A percentile compares a stretch with the other conserved stretches of the same genome.
Conservation (phyloP, 2,113 vertebrate species). For the Bujurquina vittata region DNA sequence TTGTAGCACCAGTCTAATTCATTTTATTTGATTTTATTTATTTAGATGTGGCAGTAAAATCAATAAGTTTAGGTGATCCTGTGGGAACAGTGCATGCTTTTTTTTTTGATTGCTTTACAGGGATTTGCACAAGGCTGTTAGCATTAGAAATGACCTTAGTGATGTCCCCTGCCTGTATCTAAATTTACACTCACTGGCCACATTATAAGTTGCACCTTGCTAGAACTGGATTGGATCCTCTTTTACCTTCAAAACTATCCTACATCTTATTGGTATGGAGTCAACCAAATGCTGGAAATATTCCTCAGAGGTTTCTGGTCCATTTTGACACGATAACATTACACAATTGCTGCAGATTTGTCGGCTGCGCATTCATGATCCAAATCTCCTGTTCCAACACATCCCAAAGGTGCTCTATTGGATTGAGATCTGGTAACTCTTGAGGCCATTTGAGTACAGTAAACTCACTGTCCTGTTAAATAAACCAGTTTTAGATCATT, state of each 20-base stretch:
- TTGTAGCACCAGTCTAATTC: background rate
- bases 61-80: background rate
- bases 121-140: background rate
- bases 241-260: background rate
- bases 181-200: background rate
- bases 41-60: background rate
- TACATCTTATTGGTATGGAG: background rate
- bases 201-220: background rate
- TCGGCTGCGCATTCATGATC: no score
- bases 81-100: background rate
- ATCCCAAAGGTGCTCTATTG: background rate
- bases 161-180: background rate
- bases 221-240: background rate
- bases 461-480: background rate
- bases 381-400: no score
- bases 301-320: background rate
- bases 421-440: background rate
- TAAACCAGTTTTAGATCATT: background rate
- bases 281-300: background rate
- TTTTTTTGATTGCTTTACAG: background rate
- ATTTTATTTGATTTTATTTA: background rate
- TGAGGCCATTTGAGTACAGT: background rate
- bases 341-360: no score
- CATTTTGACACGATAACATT: background rate
- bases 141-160: background rate